Conservation (phyloP, 2,113 vertebrate species). For the Pongo abelii region DNA sequence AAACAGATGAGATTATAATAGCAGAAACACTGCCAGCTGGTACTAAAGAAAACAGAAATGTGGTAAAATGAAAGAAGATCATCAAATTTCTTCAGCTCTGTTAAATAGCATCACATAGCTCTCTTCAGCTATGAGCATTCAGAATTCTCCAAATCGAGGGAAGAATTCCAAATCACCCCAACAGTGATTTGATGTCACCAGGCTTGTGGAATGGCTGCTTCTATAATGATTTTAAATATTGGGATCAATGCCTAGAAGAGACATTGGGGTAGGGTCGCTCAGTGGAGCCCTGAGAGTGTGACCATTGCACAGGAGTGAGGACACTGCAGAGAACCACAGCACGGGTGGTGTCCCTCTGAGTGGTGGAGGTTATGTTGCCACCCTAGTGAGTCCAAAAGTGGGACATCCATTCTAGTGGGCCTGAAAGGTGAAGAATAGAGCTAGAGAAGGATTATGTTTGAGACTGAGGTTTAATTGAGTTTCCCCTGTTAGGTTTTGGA, state of each 20-base stretch:
- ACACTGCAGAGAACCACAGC: too few species aligned
- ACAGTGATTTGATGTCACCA: not conserved
- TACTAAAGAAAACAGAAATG: not conserved
- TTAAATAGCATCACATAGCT: not conserved
- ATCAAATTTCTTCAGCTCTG: not conserved
- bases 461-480: not conserved
- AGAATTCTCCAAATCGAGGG: not conserved
- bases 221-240: not conserved
- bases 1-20: not conserved
- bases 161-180: not conserved
- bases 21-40: not conserved
- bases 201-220: accelerated
- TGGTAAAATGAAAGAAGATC: not conserved
- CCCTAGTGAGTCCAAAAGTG: accelerated
- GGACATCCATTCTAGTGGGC: not conserved
- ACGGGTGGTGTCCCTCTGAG: accelerated
- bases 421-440: not conserved
- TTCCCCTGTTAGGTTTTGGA: not conserved
- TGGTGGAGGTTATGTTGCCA: accelerated
- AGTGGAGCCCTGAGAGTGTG: accelerated
- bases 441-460: not conserved
- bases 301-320: accelerated
- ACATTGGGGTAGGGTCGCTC: accelerated
- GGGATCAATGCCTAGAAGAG: accelerated
- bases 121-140: not conserved